Evolutionary conservation across 2,797 vertebrate genomes (phyloP).

Genomic region (Galagoides demidoff): DNA sequence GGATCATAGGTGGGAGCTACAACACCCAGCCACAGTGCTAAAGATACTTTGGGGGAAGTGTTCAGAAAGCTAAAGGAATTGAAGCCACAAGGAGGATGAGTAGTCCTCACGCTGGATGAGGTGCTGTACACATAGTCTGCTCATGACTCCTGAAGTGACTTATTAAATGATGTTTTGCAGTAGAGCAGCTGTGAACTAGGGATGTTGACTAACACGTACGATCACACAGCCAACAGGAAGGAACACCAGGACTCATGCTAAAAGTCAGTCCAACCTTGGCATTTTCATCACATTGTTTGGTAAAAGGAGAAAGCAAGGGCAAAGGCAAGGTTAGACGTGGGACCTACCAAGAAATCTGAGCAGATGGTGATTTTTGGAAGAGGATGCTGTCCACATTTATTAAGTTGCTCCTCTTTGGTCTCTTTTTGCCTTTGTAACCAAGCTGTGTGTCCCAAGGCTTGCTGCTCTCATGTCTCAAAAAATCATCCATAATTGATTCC

Average conservation of each 20-base stretch:
- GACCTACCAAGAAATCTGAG: neutral
- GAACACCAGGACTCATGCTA: neutral
- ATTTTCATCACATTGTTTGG: neutral
- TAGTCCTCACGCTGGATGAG: neutral
- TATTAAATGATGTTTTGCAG: neutral
- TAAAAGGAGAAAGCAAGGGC: neutral
- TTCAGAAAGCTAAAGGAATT: neutral
- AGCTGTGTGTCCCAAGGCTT: neutral
- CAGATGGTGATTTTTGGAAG: neutral
- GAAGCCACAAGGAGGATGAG: fast-evolving
- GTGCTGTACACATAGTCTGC: neutral
- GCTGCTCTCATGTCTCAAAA: neutral
- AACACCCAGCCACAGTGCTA: neutral
- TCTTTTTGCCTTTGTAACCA: neutral
- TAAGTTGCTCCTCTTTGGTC: neutral
- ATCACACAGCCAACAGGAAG: neutral
- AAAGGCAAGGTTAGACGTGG: neutral
- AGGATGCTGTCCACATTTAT: neutral
- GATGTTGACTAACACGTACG: neutral
- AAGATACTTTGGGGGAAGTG: neutral
- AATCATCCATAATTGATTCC: neutral
- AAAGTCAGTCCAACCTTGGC: neutral
- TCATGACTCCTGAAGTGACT: conserved; percentile 9
- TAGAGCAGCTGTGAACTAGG: neutral
- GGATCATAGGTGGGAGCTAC: neutral